Base-by-base conservation (phyloP, 2,888 invertebrate species). In the Cephonodes hylas region DNA sequence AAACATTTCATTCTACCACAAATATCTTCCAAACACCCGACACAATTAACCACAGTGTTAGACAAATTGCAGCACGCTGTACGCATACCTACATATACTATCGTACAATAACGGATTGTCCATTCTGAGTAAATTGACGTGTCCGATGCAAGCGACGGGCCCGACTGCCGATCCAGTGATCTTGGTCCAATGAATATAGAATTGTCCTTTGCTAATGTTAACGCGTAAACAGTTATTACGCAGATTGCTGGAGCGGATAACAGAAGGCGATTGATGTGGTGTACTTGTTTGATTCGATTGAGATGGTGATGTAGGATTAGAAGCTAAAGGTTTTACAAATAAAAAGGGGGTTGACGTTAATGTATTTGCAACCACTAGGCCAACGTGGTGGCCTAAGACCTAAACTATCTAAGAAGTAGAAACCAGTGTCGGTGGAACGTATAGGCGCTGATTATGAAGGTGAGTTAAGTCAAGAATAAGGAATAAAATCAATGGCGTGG, bases 51-150 rank as follows among this genome's bases (percentile, higher is more conserved):
- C 18, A 20, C 45, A 45, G 18, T 45, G 18, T 45, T 7, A 45
- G 10, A 3, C 45, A 20, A 45, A n/a, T 20, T 45, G 6, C 18
- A 45, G 3, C 20, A 20, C 45, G 8, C n/a, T n/a, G n/a, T 45
- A 45, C 20, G 18, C 7, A 53, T 4, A 6, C n/a, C 25, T 23
- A 7, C 23, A 23, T 4, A n/a, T n/a, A 23, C 34, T 6, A 10
- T n/a, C 18, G 1, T 22, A 57, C 57, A 57, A 38, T 38, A 38
- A 20, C 20, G 15, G 34, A 38, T 53, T 27, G 31, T 18, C 53
- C 27, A 53, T 57, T 57, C 57, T 38, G 57, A 57, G 57, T 38
- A 57, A 57, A 57, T 57, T 57, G 57, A 57, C 22, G 38, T 57
- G 57, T 57, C 56, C 2, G 31, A 57, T 31, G 27, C 53, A 53